Conservation (phyloP, 2,113 vertebrate genomes). For the Fukomys damarensis region DNA sequence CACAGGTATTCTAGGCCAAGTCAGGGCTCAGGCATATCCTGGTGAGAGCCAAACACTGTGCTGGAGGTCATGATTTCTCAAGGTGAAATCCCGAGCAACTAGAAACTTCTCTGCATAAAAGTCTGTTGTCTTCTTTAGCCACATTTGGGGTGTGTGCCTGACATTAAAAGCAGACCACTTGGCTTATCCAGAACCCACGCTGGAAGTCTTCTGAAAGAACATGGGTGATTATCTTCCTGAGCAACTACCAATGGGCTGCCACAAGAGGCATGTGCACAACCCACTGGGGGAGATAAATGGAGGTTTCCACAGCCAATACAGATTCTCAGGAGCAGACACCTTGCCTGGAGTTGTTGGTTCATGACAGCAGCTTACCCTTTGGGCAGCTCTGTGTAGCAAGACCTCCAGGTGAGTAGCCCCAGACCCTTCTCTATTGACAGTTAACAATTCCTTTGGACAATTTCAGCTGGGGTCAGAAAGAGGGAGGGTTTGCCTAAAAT, state of each 20-base stretch:
- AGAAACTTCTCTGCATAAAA: background rate
- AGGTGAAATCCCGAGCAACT: background rate
- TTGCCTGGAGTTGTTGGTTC: background rate
- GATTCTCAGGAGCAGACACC: background rate
- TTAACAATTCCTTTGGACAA: background rate
- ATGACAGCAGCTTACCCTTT: background rate
- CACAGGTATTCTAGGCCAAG: background rate
- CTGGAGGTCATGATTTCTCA: background rate
- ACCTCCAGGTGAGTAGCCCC: background rate
- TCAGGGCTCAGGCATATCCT: background rate
- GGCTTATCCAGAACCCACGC: background rate
- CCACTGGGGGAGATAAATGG: background rate
- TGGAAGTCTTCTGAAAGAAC: background rate
- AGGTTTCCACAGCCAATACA: background rate
- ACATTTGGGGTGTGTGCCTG: background rate
- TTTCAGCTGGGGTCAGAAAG: background rate
- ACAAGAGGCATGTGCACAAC: background rate
- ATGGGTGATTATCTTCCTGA: background rate
- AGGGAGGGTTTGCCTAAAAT: background rate
- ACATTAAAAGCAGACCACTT: background rate
- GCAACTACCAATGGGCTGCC: background rate
- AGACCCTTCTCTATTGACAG: background rate
- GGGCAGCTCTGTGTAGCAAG: background rate
- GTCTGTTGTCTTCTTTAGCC: background rate
- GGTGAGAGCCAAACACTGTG: background rate